Base-by-base conservation (phyloP, 2,888 invertebrate species). In the Ecliptopera silaceata region DNA sequence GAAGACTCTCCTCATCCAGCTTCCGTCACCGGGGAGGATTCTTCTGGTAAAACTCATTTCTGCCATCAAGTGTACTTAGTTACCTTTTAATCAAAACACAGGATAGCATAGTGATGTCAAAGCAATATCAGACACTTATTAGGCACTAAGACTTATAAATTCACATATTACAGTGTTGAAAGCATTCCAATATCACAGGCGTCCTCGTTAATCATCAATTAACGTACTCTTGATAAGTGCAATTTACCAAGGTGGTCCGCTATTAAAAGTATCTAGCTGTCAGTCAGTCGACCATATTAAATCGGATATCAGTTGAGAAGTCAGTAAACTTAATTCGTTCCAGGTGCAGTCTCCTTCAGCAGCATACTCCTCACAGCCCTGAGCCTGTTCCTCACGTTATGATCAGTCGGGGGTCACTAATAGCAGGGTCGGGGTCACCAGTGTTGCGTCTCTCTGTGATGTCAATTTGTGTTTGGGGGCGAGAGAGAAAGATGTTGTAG, bases 1-100 rank as follows among this genome's bases (percentile, higher is more conserved):
- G 93, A 93, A 56, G 93, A 94, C 60, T 88, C 93, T 0, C 93
- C 93, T 0, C 85, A 78, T 46, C 91, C 90, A 1, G 91, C 90
- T 13, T 88, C 89, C 8, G 91, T 92, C 42, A 92, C 91, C n/a
- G 85, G 90, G 4, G 91, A 91, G 60, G 90, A 90, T 45, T 88
- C 88, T 0, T 74, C 82, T 62, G 88, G 88, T 88, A 36, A 36
- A 0, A 6, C 15, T 15, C 8, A 2, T 34, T 20, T 20, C 20
- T 26, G 26, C n/a, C n/a, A n/a, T n/a, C n/a, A n/a, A n/a, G n/a
- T n/a, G n/a, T 4, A 4, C 20, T 3, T 2, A 3, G 20, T 20
- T 20, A 20, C 20, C 20, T 3, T 20, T 20, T 20, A 4, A 20
- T n/a, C n/a, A n/a, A n/a, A n/a, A n/a, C n/a, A n/a, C n/a, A n/a